Base-by-base conservation (phyloP, 1,140 invertebrate species). In the Macrotrachela quadricornifera region DNA sequence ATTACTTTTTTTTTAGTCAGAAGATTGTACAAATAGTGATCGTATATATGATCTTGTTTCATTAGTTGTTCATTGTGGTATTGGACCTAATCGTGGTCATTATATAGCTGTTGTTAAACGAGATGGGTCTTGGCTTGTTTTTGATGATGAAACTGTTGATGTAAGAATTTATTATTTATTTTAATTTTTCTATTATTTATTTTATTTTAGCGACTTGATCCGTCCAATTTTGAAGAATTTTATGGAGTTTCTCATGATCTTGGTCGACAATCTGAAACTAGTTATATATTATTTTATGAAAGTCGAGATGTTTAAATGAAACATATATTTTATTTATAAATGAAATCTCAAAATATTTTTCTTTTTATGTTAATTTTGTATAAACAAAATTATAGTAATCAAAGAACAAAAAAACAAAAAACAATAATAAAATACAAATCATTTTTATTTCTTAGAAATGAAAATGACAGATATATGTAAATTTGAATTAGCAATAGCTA, bases 101-200 rank as follows among this genome's bases (percentile, higher is more conserved):
- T 99, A 99, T 71, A 97, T 99, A 70, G 94, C 85, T 67, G 91
- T 99, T 70, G 92, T 99, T 30, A 99, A 97, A 73, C 92, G 86
- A 68, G 86, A 95, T 72, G 87, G 90, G 37, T 88, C 94, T 68
- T 99, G 92, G 94, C 74, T 99, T 57, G 77, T 99, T 1, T 99
- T 99, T 75, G 94, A 99, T 71, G 92, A 99, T 73, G 94, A 99
- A 69, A 87, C 96, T 79, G 92, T 99, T 54, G 91, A 97, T 77
- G 87, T 92, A 76, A 81, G 82, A 36, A 38, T 30, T 30, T 6
- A 38, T 45, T 38, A 39, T n/a, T 47, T 56, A 45, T 30, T 15
- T 44, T 45, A 14, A 40, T 37, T 48, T 36, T 12, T 51, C 30
- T 21, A 56, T 58, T 57, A 51, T 51, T 56, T 56, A 55, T 50